Evolutionary conservation across 30 jellyfish, hydroid and myxozoan species (phyloP), one percentile per base, ranked within the genome.

Genomic region (Cassiopea xamachana): DNA sequence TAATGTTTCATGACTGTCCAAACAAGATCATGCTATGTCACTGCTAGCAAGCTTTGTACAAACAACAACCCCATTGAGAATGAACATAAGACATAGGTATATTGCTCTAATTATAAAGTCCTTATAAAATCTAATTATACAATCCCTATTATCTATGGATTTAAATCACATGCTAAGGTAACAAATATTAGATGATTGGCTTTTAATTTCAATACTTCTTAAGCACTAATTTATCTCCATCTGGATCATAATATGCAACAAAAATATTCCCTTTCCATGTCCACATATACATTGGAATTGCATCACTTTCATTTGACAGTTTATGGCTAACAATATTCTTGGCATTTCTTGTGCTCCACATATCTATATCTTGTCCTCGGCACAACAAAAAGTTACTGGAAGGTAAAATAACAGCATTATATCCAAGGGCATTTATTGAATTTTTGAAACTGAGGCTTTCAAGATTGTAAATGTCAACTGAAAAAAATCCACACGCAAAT

Each of bases 401-500:
- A 9, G 95, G 86, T 43, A 82, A 50, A 48, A 88, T 85, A 1
- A 79, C 61, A 9, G 91, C 77, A 60, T 79, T 83, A 51, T 79
- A 69, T 16, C 87, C 95, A 48, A 87, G 70, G 6, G 74, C 72
- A 69, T 79, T 70, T 9, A 87, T 62, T 10, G 80, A 58, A 58
- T 79, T 75, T 46, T 90, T n/a, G n/a, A n/a, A n/a, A n/a, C 91
- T 81, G 47, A 90, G 73, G 75, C 92, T 90, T 43, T 92, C 97
- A 90, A 90, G 97, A 50, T 82, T 90, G 27, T 72, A 61, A 7
- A 90, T 48, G 0, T 90, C 89, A 60, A 82, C 69, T 44, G 85
- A n/a, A n/a, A n/a, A n/a, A n/a, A n/a, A n/a, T n/a, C n/a, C 91
- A 64, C 92, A 90, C 1, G 92, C 92, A 75, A 90, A 90, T 48